Conservation (phyloP, 2,888 invertebrate genomes). For the Hydraecia micacea region DNA sequence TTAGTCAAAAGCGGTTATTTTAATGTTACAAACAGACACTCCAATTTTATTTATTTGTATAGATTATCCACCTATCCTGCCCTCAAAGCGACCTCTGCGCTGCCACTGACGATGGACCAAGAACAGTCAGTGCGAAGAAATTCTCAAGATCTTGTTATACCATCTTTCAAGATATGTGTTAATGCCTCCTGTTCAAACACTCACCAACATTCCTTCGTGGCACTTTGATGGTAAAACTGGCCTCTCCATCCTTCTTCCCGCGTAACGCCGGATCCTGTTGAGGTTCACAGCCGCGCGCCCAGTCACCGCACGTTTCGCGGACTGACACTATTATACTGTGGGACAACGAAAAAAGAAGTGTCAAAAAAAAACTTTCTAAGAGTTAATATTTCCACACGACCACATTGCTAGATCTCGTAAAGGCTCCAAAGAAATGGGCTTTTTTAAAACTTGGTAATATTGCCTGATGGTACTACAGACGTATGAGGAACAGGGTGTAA, state of each 20-base stretch:
- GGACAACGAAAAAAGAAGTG: conserved; percentile 56
- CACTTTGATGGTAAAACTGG: conserved; percentile 97
- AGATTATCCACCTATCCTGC: no score
- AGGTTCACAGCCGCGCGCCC: conserved; percentile 97
- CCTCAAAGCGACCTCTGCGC: no score
- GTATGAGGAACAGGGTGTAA: no score
- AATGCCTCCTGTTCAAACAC: conserved; percentile 40
- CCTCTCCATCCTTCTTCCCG: conserved; percentile 97
- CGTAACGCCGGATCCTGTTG: conserved; percentile 97
- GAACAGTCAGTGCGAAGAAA: no score
- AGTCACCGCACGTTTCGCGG: conserved; percentile 99
- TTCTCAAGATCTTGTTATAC: no score
- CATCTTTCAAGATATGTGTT: no score
- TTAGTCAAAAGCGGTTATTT: no score
- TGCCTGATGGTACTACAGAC: no score
- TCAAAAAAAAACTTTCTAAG: neutral
- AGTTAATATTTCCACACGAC: neutral
- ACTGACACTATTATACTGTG: conserved; percentile 98
- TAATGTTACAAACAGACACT: no score
- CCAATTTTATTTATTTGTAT: no score
- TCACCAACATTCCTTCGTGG: conserved; percentile 97
- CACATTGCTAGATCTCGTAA: neutral
- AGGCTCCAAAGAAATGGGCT: neutral
- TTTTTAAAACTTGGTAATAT: neutral
- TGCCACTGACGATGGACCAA: no score